A percentile compares a stretch with the other conserved stretches of the same genome.
These are phyloP conservation scores for Neria commutata DNA, from an alignment of 2,888 invertebrate species.

Conservation along the genomic window DNA sequence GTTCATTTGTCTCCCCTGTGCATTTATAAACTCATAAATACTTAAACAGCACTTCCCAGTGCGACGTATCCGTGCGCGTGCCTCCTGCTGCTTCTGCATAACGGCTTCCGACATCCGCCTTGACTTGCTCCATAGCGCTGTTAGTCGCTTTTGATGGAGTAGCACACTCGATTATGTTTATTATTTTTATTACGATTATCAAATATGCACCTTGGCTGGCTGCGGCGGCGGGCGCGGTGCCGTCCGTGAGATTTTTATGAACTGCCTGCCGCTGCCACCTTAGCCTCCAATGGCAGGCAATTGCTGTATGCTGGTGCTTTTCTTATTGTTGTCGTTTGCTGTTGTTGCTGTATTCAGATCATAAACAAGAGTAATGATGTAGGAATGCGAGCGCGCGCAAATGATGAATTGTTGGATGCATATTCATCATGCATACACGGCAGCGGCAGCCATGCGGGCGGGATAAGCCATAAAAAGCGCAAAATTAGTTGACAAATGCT, in stretches of 20 bases:
- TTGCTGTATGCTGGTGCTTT: no score
- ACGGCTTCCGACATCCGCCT: not conserved
- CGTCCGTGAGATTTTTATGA: not conserved
- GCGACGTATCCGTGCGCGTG: no score
- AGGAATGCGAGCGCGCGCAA: no score
- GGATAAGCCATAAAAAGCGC: not conserved
- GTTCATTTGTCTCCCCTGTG: not conserved
- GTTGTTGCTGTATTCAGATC: no score
- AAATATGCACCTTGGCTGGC: slow-evolving; percentile 14
- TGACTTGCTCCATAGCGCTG: not conserved
- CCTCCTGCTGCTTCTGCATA: no score
- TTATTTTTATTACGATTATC: no score
- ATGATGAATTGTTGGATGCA: slow-evolving; percentile 27
- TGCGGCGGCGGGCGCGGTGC: no score
- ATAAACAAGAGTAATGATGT: slow-evolving; percentile 10
- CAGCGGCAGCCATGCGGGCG: no score
- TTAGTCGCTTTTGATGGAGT: slow-evolving; percentile 14
- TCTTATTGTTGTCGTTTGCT: no score
- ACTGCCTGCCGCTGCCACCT: not conserved
- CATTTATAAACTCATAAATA: slow-evolving; percentile 1
- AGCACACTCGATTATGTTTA: slow-evolving; percentile 26
- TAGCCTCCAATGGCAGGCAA: no score
- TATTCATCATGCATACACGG: not conserved
- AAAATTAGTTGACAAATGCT: slow-evolving; percentile 27
- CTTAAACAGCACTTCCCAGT: slow-evolving; percentile 8